Base-by-base conservation (phyloP, 2,113 vertebrate species). In the Bagarius yarrelli region DNA sequence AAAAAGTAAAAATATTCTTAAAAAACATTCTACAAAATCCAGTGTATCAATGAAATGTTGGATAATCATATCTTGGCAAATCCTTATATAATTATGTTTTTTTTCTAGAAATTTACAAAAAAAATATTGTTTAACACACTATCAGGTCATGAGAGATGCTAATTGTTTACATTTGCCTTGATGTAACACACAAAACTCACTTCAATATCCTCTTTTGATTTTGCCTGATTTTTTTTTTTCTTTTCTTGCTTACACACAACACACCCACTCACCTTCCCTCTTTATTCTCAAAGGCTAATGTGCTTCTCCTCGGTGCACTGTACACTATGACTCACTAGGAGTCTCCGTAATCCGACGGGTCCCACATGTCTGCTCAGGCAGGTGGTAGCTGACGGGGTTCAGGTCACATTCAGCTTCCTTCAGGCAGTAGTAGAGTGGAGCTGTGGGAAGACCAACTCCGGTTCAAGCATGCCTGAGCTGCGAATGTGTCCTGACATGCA, bases 201-300 rank as follows among this genome's bases (percentile, higher is more conserved):
- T 67, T 25, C 14, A 1, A 66, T 13, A 66, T 16, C 32, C 34
- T 66, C 52, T 32, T 69, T 32, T n/a, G 36, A 44, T 76, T 76
- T 80, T 34, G n/a, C 30, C 8, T n/a, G 18, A 34, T 12, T 19
- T 12, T 21, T 44, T 25, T 15, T 19, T 27, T 47, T 12, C 11
- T 14, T 87, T 83, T 81, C 85, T 86, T 84, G 78, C 13, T 81
- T 86, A 80, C 69, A 82, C 78, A 83, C 80, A 87, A 11, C 79
- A 27, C 73, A 56, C 83, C 77, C 75, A 83, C 79, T 83, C 73
- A 87, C 82, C n/a, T 53, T 82, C n/a, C 34, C 44, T 23, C 55
- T 53, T 56, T 53, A 34, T 55, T 47, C 27, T 18, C 19, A 44
- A 77, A 57, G 32, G 25, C 67, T 80, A 53, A 56, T 47, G 23